Evolutionary conservation across 2,888 invertebrate species (phyloP), one percentile per base, ranked within the genome.

Genomic region (Galerucella calmariensis): DNA sequence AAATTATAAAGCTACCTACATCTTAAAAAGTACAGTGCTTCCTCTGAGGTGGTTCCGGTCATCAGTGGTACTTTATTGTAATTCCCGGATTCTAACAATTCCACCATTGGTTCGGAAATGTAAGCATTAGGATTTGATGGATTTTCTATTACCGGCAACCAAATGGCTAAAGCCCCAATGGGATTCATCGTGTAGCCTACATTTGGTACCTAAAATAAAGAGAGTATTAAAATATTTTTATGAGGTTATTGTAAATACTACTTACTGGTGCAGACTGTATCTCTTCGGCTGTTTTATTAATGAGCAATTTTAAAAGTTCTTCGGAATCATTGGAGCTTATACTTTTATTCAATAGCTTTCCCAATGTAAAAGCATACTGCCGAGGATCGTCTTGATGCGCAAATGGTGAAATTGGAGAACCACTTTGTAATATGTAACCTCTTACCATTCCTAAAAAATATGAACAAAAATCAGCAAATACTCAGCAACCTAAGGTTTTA

Each of bases 21-120:
- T 66, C 62, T 74, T 12, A 74, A 24, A 46, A 77, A 75, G 35
- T 70, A 74, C 8, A 71, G 6, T 16, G 75, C 51, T 63, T 78
- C 78, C 51, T 78, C 78, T 0, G 76, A 76, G 48, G 67, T 72
- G 35, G 75, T 74, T 12, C 78, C 78, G 16, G 74, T 69, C 51
- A 78, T 41, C 20, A 77, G 24, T 11, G 78, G 76, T 1, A 77
- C 77, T 44, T 62, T 66, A 63, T 77, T 77, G 68, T 69, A 74
- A 41, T 71, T 62, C 67, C 78, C 78, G 2, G 61, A 48, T 56
- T 46, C 61, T 5, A 78, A 61, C 56, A 51, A 27, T 63, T 75
- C 74, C 12, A 75, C 66, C 72, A 78, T 75, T 12, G 72, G 74
- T 20, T 46, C 61, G 4, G 73, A 73, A 11, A 78, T 24, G 16